Evolutionary conservation across 1,140 invertebrate genomes (phyloP), one percentile per base, ranked within the genome.

Genomic region (Drosophila lowei): DNA sequence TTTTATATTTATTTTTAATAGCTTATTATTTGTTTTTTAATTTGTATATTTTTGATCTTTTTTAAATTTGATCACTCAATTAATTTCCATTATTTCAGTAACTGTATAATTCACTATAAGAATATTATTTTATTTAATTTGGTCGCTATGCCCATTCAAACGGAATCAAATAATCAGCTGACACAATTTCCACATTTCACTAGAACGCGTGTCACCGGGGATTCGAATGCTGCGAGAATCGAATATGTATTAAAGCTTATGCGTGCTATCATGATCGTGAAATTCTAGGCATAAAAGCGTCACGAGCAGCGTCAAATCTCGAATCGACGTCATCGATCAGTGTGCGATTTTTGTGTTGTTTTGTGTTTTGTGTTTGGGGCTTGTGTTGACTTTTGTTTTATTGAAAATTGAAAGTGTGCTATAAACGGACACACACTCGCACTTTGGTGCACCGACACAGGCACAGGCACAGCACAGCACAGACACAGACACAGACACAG

Each of bases 341-440:
- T 58, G 79, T 72, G 81, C 77, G 61, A 58, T 42, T 73, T 74
- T 72, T 55, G 4, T 63, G 57, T 72, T 62, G 62, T 72, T 54
- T 50, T 62, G 60, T 54, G 41, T 61, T 52, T 54, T 50, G 68
- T 16, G 43, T 57, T 3, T 71, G 25, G 16, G 30, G 30, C 28
- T 74, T 61, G 64, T 61, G 44, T 57, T 38, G 34, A 38, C 5
- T 38, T 38, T 38, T 38, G 34, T 77, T 86, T 85, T 85, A 86
- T 85, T 88, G 84, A 88, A 88, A 89, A 89, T 77, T 74, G 84
- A 89, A 89, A 89, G 84, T 89, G 84, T 89, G 79, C 77, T 80
- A 61, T 77, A 72, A 80, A 67, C 75, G 67, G 56, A 48, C 46
- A 60, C 59, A 50, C 66, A 56, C 42, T 49, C 56, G 21, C 56